Conservation (phyloP, 2,113 vertebrate genomes). For the Mirza zaza region DNA sequence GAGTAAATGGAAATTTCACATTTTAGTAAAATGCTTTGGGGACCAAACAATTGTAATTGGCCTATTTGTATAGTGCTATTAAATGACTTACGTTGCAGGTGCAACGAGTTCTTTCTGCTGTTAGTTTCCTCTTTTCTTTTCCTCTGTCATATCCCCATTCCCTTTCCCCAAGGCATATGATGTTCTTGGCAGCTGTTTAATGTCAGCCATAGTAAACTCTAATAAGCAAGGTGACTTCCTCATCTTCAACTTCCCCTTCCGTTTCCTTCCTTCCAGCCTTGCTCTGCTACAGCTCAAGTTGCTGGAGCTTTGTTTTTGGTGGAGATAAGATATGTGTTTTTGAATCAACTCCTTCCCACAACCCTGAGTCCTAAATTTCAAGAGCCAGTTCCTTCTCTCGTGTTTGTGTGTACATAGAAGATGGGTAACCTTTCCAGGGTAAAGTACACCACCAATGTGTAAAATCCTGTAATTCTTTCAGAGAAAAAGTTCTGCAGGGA, state of each 20-base stretch:
- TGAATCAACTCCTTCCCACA: not conserved
- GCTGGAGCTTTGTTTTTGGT: not conserved
- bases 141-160: not conserved
- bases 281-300: not conserved
- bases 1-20: not conserved
- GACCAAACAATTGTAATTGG: not conserved
- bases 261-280: not conserved
- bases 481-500: not conserved
- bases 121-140: not conserved
- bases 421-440: not conserved
- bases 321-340: not conserved
- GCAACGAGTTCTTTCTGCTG: not conserved
- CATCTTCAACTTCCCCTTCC: not conserved
- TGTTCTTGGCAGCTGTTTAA: not conserved
- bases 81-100: not conserved
- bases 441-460: not conserved
- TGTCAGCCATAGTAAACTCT: not conserved
- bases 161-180: not conserved
- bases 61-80: not conserved
- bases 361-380: slow-evolving; percentile 5
- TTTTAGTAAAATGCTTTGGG: slow-evolving; percentile 30
- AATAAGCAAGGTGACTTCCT: not conserved
- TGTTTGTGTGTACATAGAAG: not conserved
- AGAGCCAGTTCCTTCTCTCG: not conserved
- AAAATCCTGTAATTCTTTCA: not conserved